These are phyloP conservation scores for Dendronephthya gigantea DNA, from an alignment of 64 coral and sea anemone genomes.

Conservation along the genomic window DNA sequence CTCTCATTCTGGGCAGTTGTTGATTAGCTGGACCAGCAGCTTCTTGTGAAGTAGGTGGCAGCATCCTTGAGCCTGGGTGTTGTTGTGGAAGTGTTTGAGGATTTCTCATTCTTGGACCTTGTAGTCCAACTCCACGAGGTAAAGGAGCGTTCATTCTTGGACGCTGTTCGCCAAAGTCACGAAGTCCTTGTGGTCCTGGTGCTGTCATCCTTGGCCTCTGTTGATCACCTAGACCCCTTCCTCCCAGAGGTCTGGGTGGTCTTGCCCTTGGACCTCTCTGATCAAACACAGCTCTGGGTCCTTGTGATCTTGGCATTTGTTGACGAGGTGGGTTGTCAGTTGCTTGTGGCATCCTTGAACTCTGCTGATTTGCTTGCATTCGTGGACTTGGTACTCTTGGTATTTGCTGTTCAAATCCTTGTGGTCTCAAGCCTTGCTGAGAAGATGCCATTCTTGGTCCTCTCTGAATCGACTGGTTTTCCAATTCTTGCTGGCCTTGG, in stretches of 20 bases:
- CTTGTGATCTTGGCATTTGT: background rate
- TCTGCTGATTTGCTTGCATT: background rate
- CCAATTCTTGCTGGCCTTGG: background rate
- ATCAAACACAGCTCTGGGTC: background rate
- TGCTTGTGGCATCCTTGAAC: background rate
- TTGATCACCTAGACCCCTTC: background rate
- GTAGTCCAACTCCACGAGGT: background rate
- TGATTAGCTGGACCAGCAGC: background rate
- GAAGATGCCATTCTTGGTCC: background rate
- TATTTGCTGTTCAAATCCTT: background rate
- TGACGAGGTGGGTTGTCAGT: background rate
- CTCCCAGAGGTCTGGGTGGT: background rate
- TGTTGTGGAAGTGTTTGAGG: background rate
- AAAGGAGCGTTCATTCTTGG: background rate
- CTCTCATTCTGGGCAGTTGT: background rate
- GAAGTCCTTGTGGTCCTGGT: background rate
- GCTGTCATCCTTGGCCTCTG: background rate
- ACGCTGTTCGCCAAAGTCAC: background rate
- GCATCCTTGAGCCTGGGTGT: background rate
- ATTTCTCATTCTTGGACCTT: background rate
- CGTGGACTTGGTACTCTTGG: background rate
- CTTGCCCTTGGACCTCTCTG: background rate
- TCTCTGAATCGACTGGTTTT: background rate
- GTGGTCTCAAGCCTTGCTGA: background rate
- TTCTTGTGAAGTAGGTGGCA: background rate